phyloP scores from a whole-genome alignment of 2,888 invertebrate species.

The Lacanobia oleracea region DNA sequence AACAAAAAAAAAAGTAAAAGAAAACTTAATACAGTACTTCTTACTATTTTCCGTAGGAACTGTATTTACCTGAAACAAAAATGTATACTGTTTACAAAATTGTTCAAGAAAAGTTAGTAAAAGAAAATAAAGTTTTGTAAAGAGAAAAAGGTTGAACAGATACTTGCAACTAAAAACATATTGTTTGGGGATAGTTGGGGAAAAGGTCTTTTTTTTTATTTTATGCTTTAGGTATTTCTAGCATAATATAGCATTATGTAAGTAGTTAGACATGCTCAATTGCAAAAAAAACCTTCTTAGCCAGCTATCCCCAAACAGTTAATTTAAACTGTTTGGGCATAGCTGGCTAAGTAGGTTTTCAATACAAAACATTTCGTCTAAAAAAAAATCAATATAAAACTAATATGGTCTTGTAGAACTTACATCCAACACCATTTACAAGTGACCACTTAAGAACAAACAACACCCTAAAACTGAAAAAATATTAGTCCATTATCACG shows the following conservation, averaged over 20 bases:
- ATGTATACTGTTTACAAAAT: slow-evolving; percentile 11
- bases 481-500: slow-evolving; percentile 39
- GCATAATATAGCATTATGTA: too few relatives aligned
- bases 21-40: slow-evolving; percentile 33
- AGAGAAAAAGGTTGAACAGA: slow-evolving; percentile 6
- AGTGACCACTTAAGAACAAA: slow-evolving; percentile 42
- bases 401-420: too few relatives aligned
- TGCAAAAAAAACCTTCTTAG: too few relatives aligned
- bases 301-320: too few relatives aligned
- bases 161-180: neutral
- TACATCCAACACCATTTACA: slow-evolving; percentile 21
- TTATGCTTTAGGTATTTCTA: too few relatives aligned
- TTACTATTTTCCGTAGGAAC: slow-evolving; percentile 27
- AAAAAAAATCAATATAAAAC: too few relatives aligned
- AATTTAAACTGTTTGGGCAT: too few relatives aligned
- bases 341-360: too few relatives aligned
- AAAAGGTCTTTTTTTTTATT: neutral
- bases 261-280: too few relatives aligned
- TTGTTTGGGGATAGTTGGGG: neutral
- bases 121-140: slow-evolving; percentile 17
- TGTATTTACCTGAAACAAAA: slow-evolving; percentile 54
- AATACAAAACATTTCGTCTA: too few relatives aligned
- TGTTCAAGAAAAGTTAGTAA: slow-evolving; percentile 11
- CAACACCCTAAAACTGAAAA: slow-evolving; percentile 32
- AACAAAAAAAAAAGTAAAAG: too few relatives aligned